Evolutionary conservation across 2,888 invertebrate genomes (phyloP), one percentile per base, ranked within the genome.

Genomic region (Melinaea menophilus): DNA sequence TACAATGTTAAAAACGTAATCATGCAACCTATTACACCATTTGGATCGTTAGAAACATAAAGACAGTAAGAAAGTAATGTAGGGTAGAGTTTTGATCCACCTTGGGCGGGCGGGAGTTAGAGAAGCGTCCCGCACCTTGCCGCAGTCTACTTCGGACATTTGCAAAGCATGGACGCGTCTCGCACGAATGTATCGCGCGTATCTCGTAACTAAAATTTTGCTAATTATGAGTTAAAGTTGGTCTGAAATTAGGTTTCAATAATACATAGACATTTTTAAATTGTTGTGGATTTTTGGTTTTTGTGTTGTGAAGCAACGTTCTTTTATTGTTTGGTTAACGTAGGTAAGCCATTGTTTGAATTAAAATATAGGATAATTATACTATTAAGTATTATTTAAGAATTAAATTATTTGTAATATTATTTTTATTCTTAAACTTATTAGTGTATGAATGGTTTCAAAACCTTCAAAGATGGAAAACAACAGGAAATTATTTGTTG

Each of bases 111-210:
- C 75, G 68, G 69, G 66, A 54, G 57, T 72, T 68, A 73, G 71
- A 63, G 73, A 72, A 72, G 72, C 75, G 63, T 67, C 72, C 69
- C 75, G 75, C 78, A 76, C 79, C 78, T 78, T 80, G 60, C 79
- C 79, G 76, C 83, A 84, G 85, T 84, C 75, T 74, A 75, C 77
- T 70, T 72, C 71, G 64, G 65, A 61, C 69, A 67, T 70, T 64
- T 71, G 72, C 55, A 62, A 56, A 63, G 12, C 60, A 46, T 68
- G 74, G 63, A 60, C 72, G 76, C 70, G 48, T 63, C 56, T 56
- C 22, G 13, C 68, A 63, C 63, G 61, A 55, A 62, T 55, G 69
- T 69, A 65, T 61, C 65, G 55, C 54, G 58, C 34, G 35, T 51
- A 56, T 45, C 66, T 58, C 69, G 64, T 61, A 67, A 66, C 55